Evolutionary conservation across 2,797 vertebrate genomes (phyloP).

Genomic region (Cichlasoma orientale): DNA sequence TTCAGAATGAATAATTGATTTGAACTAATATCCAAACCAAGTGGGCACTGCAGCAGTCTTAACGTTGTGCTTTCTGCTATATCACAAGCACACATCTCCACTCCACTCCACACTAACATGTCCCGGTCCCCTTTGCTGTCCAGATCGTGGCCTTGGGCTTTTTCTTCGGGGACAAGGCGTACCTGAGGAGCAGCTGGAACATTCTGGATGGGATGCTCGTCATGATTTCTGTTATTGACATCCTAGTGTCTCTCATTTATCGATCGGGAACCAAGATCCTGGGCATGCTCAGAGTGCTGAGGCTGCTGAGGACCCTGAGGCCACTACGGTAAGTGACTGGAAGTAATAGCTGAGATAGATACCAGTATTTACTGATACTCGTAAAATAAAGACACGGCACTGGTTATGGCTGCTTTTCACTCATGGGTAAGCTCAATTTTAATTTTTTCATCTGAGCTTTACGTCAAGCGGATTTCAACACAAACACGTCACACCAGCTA

Average conservation of each 20-base stretch:
- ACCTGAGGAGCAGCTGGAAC: conserved; percentile 98
- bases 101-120: neutral
- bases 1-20: neutral
- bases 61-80: neutral
- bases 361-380: neutral
- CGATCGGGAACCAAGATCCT: conserved; percentile 95
- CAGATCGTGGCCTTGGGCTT: conserved; percentile 94
- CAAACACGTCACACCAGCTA: too few relatives aligned
- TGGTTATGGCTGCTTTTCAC: neutral
- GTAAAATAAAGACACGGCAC: neutral
- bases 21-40: neutral
- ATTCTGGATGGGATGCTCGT: conserved; percentile 95
- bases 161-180: conserved; percentile 92
- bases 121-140: conserved; percentile 1
- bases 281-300: conserved; percentile 93
- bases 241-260: conserved; percentile 94
- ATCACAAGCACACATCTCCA: too few relatives aligned
- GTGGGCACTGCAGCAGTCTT: neutral
- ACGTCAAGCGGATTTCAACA: too few relatives aligned
- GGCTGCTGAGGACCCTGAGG: conserved; percentile 92
- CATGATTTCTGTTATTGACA: conserved; percentile 95
- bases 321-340: conserved; percentile 85
- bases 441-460: neutral
- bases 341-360: neutral
- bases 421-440: neutral